Conservation (phyloP, 2,888 invertebrate species). For the Scaptomyza caliginosa region DNA sequence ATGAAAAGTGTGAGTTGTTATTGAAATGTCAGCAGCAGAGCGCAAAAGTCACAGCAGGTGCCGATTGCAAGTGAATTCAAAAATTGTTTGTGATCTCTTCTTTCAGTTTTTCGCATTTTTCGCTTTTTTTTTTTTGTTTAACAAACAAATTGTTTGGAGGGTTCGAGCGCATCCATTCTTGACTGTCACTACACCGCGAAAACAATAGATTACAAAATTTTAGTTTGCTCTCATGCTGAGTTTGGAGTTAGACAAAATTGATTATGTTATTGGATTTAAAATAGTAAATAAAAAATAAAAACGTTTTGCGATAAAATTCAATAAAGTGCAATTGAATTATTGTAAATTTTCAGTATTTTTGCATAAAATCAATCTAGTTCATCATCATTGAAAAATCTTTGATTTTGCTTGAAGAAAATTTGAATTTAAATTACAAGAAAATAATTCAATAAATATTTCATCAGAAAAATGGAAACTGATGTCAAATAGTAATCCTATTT, state of each 20-base stretch:
- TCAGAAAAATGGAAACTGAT: not conserved
- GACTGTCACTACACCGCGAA: not conserved
- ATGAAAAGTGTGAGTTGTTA: slow-evolving; percentile 31
- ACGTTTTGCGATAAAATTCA: not conserved
- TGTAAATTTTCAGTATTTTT: not conserved
- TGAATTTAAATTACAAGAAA: slow-evolving; percentile 2
- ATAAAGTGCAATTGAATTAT: not conserved
- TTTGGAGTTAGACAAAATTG: not conserved
- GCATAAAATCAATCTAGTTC: not conserved
- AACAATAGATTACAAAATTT: slow-evolving; percentile 21
- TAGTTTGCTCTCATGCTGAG: slow-evolving; percentile 4
- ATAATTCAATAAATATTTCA: slow-evolving; percentile 13
- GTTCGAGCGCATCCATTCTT: not conserved
- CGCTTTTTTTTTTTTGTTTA: not conserved
- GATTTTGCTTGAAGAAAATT: not conserved
- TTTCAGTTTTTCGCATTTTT: not conserved
- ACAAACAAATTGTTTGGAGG: not conserved
- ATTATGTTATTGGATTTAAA: not conserved
- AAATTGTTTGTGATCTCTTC: slow-evolving; percentile 17
- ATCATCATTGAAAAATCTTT: not conserved
- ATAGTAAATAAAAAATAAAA: not conserved
- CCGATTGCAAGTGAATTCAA: slow-evolving; percentile 7
- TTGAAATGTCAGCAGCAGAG: slow-evolving; percentile 39
- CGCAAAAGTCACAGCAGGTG: slow-evolving; percentile 21
- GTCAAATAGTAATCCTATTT: not conserved